Conservation (phyloP, 2,888 invertebrate species). For the Mermis nigrescens region DNA sequence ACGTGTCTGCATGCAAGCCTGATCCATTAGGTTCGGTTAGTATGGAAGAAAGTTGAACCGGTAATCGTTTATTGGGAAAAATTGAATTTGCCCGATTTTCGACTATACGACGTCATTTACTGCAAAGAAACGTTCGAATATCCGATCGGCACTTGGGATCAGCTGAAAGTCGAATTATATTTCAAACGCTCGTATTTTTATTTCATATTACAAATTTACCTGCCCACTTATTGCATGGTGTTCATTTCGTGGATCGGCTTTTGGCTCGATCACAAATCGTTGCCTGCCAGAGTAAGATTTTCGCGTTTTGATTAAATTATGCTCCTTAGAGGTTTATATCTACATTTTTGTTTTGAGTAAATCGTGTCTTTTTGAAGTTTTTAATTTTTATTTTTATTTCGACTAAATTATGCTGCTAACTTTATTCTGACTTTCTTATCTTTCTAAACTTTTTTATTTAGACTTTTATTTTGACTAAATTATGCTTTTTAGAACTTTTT, state of each 20-base stretch:
- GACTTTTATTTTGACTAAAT: too few relatives aligned
- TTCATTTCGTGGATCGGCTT: slow-evolving; percentile 31
- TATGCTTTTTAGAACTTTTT: too few relatives aligned
- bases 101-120: slow-evolving; percentile 20
- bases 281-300: slow-evolving; percentile 23
- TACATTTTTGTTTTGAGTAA: too few relatives aligned
- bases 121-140: slow-evolving; percentile 29
- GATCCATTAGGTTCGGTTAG: slow-evolving; percentile 5
- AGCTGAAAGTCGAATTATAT: slow-evolving; percentile 17
- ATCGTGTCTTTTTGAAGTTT: too few relatives aligned
- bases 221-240: slow-evolving; percentile 31
- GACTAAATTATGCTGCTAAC: too few relatives aligned
- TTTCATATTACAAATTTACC: slow-evolving; percentile 23
- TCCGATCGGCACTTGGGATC: slow-evolving; percentile 30
- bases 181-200: slow-evolving; percentile 10
- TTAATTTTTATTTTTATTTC: too few relatives aligned
- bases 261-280: slow-evolving; percentile 26
- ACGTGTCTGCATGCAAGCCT: too few relatives aligned
- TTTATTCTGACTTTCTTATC: too few relatives aligned
- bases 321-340: too few relatives aligned
- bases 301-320: too few relatives aligned
- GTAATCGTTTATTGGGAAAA: slow-evolving; percentile 4
- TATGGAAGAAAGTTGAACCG: slow-evolving; percentile 2
- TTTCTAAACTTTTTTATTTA: too few relatives aligned
- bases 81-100: slow-evolving; percentile 23